Conservation (phyloP, 2,113 vertebrate genomes). For the Columba janthina region DNA sequence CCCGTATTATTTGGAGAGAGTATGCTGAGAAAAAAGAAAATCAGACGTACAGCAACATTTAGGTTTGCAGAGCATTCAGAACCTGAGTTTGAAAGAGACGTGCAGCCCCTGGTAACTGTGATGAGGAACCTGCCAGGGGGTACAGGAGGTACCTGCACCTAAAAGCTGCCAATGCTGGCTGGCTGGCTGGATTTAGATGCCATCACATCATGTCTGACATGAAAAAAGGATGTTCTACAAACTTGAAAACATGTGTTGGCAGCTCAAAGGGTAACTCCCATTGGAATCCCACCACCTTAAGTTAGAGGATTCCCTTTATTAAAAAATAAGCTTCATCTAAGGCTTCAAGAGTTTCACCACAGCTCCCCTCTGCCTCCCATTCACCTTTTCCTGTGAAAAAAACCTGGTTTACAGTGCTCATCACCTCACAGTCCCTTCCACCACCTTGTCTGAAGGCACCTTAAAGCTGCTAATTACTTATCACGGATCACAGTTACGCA, state of each 20-base stretch:
- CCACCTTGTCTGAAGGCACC: neutral
- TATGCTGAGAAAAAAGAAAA: neutral
- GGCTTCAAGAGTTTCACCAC: neutral
- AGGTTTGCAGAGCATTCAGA: neutral
- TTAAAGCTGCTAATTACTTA: neutral
- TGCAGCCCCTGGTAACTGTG: no score
- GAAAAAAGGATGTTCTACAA: neutral
- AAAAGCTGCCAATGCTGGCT: neutral
- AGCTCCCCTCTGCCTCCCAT: neutral
- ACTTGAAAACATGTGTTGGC: neutral
- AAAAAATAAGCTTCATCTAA: neutral
- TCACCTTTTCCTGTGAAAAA: neutral
- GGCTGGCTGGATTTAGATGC: neutral
- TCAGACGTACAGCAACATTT: neutral
- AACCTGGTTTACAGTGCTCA: neutral
- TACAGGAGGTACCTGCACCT: neutral
- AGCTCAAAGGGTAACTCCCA: neutral
- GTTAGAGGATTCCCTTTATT: neutral
- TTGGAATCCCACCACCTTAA: neutral
- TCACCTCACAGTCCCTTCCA: neutral
- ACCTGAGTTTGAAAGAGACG: neutral
- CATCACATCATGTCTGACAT: fast-evolving
- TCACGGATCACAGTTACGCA: fast-evolving
- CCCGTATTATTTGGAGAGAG: neutral
- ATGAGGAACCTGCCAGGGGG: neutral